Base-by-base conservation (phyloP, 2,888 invertebrate genomes). In the Merodon equestris region DNA sequence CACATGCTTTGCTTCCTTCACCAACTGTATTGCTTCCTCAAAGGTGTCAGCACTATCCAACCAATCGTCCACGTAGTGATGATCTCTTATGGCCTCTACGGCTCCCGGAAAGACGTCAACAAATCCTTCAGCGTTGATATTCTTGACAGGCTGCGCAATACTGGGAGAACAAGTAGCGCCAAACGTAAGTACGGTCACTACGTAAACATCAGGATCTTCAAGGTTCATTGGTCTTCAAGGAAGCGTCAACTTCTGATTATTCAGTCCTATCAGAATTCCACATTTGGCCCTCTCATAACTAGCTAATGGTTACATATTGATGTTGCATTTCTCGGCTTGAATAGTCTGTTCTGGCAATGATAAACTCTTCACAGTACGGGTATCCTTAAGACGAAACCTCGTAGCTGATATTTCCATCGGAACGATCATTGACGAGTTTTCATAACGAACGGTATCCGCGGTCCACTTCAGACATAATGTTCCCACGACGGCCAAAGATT, bases 391-490 rank as follows among this genome's bases (percentile, higher is more conserved):
- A 10, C 54, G 40, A 17, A 13, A 54, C 13, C 17, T 54, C 14
- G 14, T 34, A 12, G 51, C 51, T 34, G 56, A 42, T 12, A 56
- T 57, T 18, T 57, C 44, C 44, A 57, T 57, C 7, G 45, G 45
- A 1, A 57, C 54, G 18, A 44, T 9, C 14, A 12, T 14, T 10
- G 15, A 15, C 27, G 4, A 13, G 9, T 57, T 14, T 27, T 27
- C 40, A 14, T 40, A 42, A 18, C 34, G 38, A 17, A 17, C 17
- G 5, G 17, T 48, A 18, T 18, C 36, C 9, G 38, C 47, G 13
- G 48, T 70, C 60, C 70, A 70, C 42, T 60, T 70, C 9, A 70
- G 27, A 15, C 60, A 60, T 7, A 60, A 13, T 13, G 42, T 61
- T 13, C 70, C 70, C 17, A 53, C 27, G 15, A 70, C n/a, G 12